Conservation (phyloP, 2,888 invertebrate genomes). For the Mimumesa dahlbomi region DNA sequence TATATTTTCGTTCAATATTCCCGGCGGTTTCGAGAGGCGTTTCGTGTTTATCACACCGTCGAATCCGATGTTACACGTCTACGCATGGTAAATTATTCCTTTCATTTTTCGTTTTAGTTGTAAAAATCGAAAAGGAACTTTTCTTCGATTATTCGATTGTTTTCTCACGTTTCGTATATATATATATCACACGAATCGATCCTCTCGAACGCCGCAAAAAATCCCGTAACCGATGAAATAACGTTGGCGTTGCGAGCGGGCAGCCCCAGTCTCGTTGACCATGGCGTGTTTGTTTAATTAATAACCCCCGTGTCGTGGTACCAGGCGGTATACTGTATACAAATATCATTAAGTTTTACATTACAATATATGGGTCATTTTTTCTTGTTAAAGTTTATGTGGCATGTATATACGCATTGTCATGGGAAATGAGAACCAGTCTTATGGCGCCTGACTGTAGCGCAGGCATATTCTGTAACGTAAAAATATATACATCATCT, state of each 20-base stretch:
- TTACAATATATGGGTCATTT: constrained; percentile 73
- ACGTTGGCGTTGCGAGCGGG: constrained; percentile 70
- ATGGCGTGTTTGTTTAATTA: constrained; percentile 63
- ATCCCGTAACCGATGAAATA: constrained; percentile 40
- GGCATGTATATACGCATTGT: constrained; percentile 80
- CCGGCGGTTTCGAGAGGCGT: too few relatives aligned
- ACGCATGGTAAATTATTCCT: too few relatives aligned
- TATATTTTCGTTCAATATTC: too few relatives aligned
- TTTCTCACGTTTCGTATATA: too few relatives aligned
- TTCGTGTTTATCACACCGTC: too few relatives aligned
- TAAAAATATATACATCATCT: constrained; percentile 81
- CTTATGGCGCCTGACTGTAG: constrained; percentile 78
- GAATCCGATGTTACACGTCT: too few relatives aligned
- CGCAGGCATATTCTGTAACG: constrained; percentile 80
- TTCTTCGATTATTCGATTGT: too few relatives aligned
- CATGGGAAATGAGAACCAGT: constrained; percentile 81
- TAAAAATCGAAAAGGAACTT: too few relatives aligned
- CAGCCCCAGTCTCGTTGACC: constrained; percentile 70
- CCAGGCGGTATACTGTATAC: constrained; percentile 77
- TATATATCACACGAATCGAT: too few relatives aligned
- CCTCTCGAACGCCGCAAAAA: constrained; percentile 36
- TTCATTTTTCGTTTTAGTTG: too few relatives aligned
- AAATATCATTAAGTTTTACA: constrained; percentile 79
- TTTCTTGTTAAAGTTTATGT: constrained; percentile 72
- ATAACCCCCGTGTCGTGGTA: constrained; percentile 67